Base-by-base conservation (phyloP, 2,113 vertebrate species). In the Martes martes region DNA sequence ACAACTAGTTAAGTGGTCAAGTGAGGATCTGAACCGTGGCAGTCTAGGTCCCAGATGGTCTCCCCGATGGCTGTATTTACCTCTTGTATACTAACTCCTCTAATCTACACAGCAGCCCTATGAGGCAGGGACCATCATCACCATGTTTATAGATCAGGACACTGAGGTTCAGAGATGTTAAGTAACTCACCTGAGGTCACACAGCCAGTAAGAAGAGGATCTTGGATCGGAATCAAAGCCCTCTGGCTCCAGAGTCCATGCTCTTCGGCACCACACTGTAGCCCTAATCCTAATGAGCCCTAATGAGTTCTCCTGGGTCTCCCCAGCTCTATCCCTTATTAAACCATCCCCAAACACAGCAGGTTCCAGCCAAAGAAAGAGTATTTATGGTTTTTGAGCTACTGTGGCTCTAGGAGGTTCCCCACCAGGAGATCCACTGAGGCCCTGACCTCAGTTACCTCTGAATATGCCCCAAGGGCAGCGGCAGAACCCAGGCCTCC, bases 131-230 rank as follows among this genome's bases (percentile, higher is more conserved):
- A 50, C 11, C 7, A 85, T 50, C 28, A 36, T 19, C 42, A 23
- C 14, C 47, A 19, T 52, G 87, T 92, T 94, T 80, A 95, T 28
- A 89, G 23, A 91, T 78, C 39, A 93, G 33, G 21, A 94, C 73
- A 36, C 1, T 39, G 81, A 93, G 63, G n/a, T 55, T 94, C 61
- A 15, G 55, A 98, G 31, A 87, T 83, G 55, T 86, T 89, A 95
- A 97, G 24, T 59, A 86, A 85, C 24, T 86, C 91, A 11, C 31
- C 83, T 6, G 42, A 93, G 33, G 26, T 90, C 69, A 71, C 76
- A 80, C 13, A 83, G 63, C 31, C 79, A 71, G 31, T 36, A 91
- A 50, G 24, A 59, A 74, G 82, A 86, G 36, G 23, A 61, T 57
- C 36, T 84, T 28, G 4, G 39, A 69, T 26, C 83, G 23, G 33